Evolutionary conservation across 2,888 invertebrate species (phyloP), one percentile per base, ranked within the genome.

Genomic region (Danaus chrysippus): DNA sequence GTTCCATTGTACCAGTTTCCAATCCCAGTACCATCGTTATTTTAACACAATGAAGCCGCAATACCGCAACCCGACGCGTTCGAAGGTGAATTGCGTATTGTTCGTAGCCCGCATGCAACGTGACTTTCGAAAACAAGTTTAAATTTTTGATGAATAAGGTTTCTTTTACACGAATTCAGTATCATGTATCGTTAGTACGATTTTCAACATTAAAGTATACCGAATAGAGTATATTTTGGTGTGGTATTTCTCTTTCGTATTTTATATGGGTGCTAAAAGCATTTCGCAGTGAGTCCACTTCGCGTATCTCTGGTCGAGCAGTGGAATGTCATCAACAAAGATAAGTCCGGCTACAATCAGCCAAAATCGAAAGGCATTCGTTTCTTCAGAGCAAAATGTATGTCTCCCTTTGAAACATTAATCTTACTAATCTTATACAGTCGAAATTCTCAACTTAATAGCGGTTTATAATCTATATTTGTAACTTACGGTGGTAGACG

Each of bases 71-170:
- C 78, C 86, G 86, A 86, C 84, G 86, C 87, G 86, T 81, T 83
- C 86, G 90, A 87, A 90, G 89, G 89, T 89, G 90, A 90, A 91
- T 91, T 90, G 89, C 89, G 89, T 89, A 90, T 91, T 91, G 90
- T 91, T 90, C 81, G 83, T 78, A 77, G 82, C 87, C 84, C 88
- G 89, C 83, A 84, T 87, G 75, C 84, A 78, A 78, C 82, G 81
- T 81, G 81, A 83, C 87, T 86, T 84, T 82, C 82, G 83, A 89
- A 89, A 86, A 84, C 81, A 80, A 83, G 87, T 87, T 84, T 86
- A 86, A 34, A 83, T 80, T 79, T 82, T 80, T 77, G 76, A 76
- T 74, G 75, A 79, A 81, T 89, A 89, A 87, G 87, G 89, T 87
- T 84, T 84, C 79, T 84, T 89, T 89, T 87, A 74, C 81, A 71